Base-by-base conservation (phyloP, 23 tunicate genomes). In the Ciona savignyi region DNA sequence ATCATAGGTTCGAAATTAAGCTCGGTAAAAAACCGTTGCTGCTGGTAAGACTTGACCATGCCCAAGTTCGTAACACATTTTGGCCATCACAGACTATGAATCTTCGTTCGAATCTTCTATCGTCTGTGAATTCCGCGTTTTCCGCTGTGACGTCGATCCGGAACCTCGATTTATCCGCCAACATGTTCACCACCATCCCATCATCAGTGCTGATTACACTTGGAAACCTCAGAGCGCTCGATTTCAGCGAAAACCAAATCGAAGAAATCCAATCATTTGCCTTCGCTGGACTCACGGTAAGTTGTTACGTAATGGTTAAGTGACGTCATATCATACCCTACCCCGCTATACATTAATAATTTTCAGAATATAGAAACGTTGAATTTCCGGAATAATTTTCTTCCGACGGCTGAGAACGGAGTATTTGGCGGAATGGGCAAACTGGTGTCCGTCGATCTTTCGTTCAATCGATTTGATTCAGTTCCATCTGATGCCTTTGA, bases 241-340 rank as follows among this genome's bases (percentile, higher is more conserved):
- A 88, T 73, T 33, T 88, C 35, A 73, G 87, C 63, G 83, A 88
- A 33, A 88, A 88, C 63, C 84, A 72, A 34, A 88, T 88, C 1
- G 71, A 70, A 3, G 31, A 77, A n/a, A 77, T 88, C 22, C 34
- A 65, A 6, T 68, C 71, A 26, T 56, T 68, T 4, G 48, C 83
- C 3, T 79, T 79, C 30, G 70, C 83, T 2, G 68, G 66, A 15
- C 30, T 79, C 9, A 26, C 76, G 76, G 83, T 79, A 34, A 23
- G 33, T 68, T 4, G 9, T 42, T n/a, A n/a, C n/a, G 56, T 42
- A 6, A 15, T 9, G 9, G 56, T 15, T 6, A 6, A 6, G 56
- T 42, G 56, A 42, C 56, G 56, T 42, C 56, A 42, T 42, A 42
- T n/a, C n/a, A n/a, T n/a, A n/a, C n/a, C n/a, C n/a, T n/a, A n/a